phyloP scores from a whole-genome alignment of 2,113 vertebrate genomes.

The Labeo rohita region DNA sequence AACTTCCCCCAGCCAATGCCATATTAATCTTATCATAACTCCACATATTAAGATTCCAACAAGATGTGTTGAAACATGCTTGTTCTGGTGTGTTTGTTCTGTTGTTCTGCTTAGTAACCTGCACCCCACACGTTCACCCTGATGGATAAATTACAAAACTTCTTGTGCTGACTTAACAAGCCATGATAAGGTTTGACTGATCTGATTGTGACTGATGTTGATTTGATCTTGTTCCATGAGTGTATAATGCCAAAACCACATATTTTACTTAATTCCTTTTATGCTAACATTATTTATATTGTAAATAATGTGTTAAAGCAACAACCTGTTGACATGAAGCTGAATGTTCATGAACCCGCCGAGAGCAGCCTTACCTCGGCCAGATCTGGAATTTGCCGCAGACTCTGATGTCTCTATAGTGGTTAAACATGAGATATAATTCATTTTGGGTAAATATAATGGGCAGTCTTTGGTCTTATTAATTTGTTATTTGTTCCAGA shows the following conservation, averaged over 20 bases:
- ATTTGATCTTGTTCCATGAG: background rate
- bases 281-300: background rate
- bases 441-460: no score
- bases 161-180: background rate
- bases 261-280: background rate
- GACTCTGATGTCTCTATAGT: no score
- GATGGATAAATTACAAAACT: background rate
- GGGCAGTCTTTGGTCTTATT: no score
- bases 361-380: no score
- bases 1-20: background rate
- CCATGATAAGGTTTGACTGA: background rate
- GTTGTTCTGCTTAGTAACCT: conserved; percentile 1
- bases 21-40: conserved; percentile 15
- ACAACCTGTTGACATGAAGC: background rate
- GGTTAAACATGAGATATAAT: no score
- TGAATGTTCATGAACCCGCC: background rate
- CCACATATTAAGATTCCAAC: background rate
- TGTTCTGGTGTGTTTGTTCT: background rate
- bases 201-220: background rate
- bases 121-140: background rate
- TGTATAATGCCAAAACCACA: background rate
- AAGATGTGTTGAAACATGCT: conserved; percentile 10
- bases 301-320: conserved; percentile 6
- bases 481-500: no score
- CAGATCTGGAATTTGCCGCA: no score